A percentile compares a stretch with the other conserved stretches of the same genome.
Evolutionary conservation across 1,140 invertebrate species (phyloP).

Genomic region (Prorops nasuta): DNA sequence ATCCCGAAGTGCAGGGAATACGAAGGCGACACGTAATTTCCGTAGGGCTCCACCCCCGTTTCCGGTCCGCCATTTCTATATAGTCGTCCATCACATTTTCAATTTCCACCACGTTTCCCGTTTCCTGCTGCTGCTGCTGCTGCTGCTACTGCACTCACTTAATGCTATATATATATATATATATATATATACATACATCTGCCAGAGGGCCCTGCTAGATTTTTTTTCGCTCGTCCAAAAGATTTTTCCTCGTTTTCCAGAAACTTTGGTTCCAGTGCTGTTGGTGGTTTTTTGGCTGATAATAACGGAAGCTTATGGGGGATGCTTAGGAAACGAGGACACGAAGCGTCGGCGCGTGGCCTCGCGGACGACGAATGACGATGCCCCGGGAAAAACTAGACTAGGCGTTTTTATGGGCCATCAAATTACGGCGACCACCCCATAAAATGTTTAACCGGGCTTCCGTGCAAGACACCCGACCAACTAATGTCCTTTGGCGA

Average conservation of each 20-base stretch:
- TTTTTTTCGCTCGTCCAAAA: too few species aligned
- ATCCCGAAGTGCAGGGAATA: conserved; percentile 21
- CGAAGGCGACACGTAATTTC: conserved; percentile 43
- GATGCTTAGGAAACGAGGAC: conserved; percentile 38
- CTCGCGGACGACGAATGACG: conserved; percentile 36
- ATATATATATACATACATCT: too few species aligned
- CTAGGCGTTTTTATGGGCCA: conserved; percentile 57
- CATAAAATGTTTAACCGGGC: conserved; percentile 55
- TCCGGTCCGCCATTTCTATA: conserved; percentile 4
- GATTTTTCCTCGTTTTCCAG: too few species aligned
- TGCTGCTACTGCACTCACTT: conserved; percentile 4
- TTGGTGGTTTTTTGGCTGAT: too few species aligned
- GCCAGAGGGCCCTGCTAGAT: too few species aligned
- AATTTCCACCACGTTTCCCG: conserved; percentile 57
- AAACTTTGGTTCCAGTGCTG: too few species aligned
- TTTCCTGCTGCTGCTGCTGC: conserved; percentile 42
- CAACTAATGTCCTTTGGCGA: conserved; percentile 42
- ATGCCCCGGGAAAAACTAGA: conserved; percentile 52
- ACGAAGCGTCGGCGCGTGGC: conserved; percentile 33
- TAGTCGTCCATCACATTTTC: conserved; percentile 52
- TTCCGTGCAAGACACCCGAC: conserved; percentile 49
- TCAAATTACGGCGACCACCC: conserved; percentile 58
- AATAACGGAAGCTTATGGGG: too few species aligned
- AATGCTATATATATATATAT: too few species aligned
- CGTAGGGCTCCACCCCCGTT: conserved; percentile 34